These are phyloP conservation scores for Tragulus kanchil DNA, from an alignment of 2,113 vertebrate genomes.

Conservation along the genomic window DNA sequence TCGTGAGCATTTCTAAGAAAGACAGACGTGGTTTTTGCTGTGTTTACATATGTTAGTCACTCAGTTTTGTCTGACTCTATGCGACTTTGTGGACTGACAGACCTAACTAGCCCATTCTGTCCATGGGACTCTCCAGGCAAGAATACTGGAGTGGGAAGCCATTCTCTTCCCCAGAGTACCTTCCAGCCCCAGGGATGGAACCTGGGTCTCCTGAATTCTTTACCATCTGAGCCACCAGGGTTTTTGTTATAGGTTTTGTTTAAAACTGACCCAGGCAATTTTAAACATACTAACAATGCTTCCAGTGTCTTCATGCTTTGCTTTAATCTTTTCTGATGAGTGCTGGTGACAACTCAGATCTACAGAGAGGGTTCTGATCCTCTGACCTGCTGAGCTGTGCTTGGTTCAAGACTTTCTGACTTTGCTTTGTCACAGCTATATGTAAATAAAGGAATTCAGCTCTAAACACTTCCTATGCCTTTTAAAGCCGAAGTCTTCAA, in stretches of 20 bases:
- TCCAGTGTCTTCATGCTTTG: background rate
- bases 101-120: background rate
- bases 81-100: accelerated
- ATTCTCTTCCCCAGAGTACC: background rate
- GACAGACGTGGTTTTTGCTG: background rate
- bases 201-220: background rate
- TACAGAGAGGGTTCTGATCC: background rate
- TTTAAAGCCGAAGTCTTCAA: background rate
- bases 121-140: background rate
- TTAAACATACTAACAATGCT: background rate
- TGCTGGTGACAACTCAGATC: background rate
- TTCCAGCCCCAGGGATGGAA: background rate
- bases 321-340: background rate
- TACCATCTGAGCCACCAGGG: background rate
- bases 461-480: background rate
- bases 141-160: background rate
- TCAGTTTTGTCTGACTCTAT: background rate
- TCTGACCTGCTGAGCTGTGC: background rate
- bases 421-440: background rate
- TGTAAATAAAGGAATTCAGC: background rate
- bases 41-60: background rate
- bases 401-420: background rate
- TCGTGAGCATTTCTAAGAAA: background rate
- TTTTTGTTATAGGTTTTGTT: background rate
- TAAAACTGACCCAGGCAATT: background rate